phyloP scores from a whole-genome alignment of 2,888 invertebrate genomes.

The Calameuta pallipes region DNA sequence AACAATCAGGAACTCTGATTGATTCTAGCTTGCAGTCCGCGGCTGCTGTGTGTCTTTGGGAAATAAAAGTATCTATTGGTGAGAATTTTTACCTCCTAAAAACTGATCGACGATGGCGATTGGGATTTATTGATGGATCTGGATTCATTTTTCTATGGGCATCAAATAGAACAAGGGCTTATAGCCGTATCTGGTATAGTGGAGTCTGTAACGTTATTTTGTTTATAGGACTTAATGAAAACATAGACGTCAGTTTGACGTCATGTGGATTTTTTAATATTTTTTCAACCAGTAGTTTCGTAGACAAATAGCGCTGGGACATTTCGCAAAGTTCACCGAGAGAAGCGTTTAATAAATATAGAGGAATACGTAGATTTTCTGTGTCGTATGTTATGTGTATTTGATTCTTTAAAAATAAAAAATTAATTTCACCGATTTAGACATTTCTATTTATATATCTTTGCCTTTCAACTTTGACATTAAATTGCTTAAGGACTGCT shows the following conservation, averaged over 20 bases:
- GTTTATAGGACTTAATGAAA: neutral
- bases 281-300: neutral
- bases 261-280: neutral
- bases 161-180: neutral
- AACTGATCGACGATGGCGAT: neutral
- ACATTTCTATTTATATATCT: neutral
- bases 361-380: neutral
- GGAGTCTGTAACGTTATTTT: too few relatives aligned
- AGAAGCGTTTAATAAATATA: neutral
- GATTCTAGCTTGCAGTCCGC: slow-evolving; percentile 36
- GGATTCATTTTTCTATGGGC: neutral
- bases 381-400: neutral
- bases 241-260: neutral
- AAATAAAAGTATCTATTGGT: neutral
- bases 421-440: neutral
- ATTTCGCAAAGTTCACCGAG: neutral
- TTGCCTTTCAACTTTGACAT: neutral
- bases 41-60: slow-evolving; percentile 9
- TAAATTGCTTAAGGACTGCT: neutral
- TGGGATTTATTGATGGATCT: neutral
- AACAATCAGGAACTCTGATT: slow-evolving; percentile 58
- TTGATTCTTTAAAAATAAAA: neutral
- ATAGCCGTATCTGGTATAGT: neutral
- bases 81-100: neutral
- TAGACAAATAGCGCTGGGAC: neutral